These are phyloP conservation scores for Semicossyphus pulcher DNA, from an alignment of 2,113 vertebrate genomes.

Conservation along the genomic window DNA sequence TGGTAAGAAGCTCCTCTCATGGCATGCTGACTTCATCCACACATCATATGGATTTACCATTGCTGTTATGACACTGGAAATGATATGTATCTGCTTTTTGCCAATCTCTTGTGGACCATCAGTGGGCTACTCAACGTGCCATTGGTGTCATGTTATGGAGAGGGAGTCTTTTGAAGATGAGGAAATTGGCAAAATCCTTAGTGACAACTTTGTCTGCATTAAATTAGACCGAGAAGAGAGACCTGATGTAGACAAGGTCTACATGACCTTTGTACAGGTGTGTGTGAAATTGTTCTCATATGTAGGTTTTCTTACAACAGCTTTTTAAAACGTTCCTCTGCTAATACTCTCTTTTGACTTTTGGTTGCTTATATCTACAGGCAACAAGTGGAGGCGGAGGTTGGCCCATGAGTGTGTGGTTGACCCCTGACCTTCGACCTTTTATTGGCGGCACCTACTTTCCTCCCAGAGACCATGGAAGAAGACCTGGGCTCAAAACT, in stretches of 20 bases:
- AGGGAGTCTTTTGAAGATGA: slow-evolving; percentile 92
- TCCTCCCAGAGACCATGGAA: slow-evolving; percentile 87
- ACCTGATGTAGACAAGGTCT: slow-evolving; percentile 96
- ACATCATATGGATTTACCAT: background rate
- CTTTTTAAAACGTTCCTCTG: background rate
- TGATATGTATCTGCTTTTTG: no score
- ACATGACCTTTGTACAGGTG: slow-evolving; percentile 97
- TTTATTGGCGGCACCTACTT: slow-evolving; percentile 95
- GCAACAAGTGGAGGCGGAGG: slow-evolving; percentile 93
- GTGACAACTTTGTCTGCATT: slow-evolving; percentile 91
- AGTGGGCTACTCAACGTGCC: slow-evolving; percentile 98
- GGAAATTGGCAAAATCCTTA: slow-evolving; percentile 90
- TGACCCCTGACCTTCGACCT: slow-evolving; percentile 92
- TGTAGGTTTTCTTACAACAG: background rate
- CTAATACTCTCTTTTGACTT: background rate
- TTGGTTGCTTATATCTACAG: slow-evolving; percentile 68
- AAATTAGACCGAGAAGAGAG: slow-evolving; percentile 96
- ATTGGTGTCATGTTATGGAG: slow-evolving; percentile 99
- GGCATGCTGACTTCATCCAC: background rate
- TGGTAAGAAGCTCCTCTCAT: slow-evolving; percentile 76
- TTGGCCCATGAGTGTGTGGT: slow-evolving; percentile 98
- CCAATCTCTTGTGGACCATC: slow-evolving; percentile 9
- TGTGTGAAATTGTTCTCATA: background rate
- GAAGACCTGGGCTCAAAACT: slow-evolving; percentile 88
- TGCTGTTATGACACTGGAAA: no score